Conservation (phyloP, 2,888 invertebrate genomes). For the Gastrophysa polygoni region DNA sequence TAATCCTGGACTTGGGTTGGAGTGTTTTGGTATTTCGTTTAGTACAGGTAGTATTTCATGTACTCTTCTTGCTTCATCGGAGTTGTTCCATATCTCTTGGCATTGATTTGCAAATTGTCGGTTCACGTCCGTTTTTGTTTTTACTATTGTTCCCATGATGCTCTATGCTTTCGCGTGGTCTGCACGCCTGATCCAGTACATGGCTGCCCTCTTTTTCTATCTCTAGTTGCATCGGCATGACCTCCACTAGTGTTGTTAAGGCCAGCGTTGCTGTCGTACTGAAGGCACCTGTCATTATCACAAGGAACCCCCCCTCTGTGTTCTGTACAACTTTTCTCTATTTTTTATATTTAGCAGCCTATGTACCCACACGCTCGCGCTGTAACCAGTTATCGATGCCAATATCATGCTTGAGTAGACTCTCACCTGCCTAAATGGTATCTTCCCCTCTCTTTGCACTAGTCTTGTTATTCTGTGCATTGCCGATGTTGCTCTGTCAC, state of each 20-base stretch:
- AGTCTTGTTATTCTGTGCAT: constrained; percentile 12
- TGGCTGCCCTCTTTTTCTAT: constrained; percentile 1
- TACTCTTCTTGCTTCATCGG: not conserved
- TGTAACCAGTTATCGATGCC: constrained; percentile 9
- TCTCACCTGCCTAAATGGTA: not conserved
- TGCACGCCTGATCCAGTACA: constrained; percentile 5
- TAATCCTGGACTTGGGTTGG: not conserved
- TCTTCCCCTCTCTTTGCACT: not conserved
- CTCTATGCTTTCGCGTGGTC: not conserved
- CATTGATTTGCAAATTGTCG: not conserved
- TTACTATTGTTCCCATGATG: not conserved
- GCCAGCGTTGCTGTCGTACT: constrained; percentile 1
- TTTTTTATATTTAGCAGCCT: not conserved
- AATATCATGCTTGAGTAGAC: not conserved
- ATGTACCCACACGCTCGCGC: constrained; percentile 13
- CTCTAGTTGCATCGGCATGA: constrained; percentile 1
- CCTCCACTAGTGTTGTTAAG: not conserved
- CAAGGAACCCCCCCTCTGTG: constrained; percentile 14
- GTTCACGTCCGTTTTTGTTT: not conserved
- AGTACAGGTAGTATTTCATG: not conserved
- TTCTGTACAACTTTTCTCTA: not conserved
- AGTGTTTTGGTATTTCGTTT: not conserved
- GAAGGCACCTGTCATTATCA: constrained; percentile 14
- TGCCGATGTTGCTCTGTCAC: not conserved
- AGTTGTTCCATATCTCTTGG: not conserved